A percentile compares a stretch with the other conserved stretches of the same genome.
These are phyloP conservation scores for Telmatochromis sp. DNA, from an alignment of 2,113 vertebrate genomes.

Conservation along the genomic window DNA sequence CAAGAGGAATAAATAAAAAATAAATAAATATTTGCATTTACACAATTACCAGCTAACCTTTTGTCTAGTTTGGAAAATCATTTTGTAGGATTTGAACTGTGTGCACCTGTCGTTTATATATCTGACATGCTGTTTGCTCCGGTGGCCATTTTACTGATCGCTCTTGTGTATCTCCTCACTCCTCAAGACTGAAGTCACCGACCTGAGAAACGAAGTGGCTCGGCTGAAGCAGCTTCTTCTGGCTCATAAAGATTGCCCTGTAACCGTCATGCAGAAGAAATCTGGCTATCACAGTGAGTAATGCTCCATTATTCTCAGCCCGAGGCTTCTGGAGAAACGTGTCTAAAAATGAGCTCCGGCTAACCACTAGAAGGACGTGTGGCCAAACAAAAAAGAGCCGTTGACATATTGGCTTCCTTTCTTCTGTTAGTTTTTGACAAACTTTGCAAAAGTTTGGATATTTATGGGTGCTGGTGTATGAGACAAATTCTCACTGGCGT, in stretches of 20 bases:
- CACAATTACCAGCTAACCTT: not conserved
- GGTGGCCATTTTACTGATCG: constrained; percentile 16
- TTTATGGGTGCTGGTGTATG: not conserved
- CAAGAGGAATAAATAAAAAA: not conserved
- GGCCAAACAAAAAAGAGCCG: constrained; percentile 18
- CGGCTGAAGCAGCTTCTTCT: constrained; percentile 99
- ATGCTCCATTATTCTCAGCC: constrained; percentile 85
- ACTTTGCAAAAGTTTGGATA: constrained; percentile 38
- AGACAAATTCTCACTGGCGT: not conserved
- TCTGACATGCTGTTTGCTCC: not conserved
- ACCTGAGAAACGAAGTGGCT: constrained; percentile 99
- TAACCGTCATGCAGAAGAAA: constrained; percentile 99
- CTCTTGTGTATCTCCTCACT: constrained; percentile 68
- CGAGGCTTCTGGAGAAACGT: constrained; percentile 74
- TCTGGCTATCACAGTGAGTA: constrained; percentile 99
- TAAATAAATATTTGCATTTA: not conserved
- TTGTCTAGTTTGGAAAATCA: not conserved
- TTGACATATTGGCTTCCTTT: constrained; percentile 6
- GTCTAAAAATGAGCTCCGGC: constrained; percentile 67
- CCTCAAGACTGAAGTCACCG: constrained; percentile 95
- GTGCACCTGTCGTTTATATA: not conserved
- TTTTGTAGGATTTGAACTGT: not conserved
- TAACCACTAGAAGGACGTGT: constrained; percentile 50
- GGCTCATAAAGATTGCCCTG: constrained; percentile 99
- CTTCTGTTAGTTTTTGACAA: not conserved